Percentiles rank a stretch among this genome's conserved stretches.
phyloP scores from a whole-genome alignment of 2,888 invertebrate genomes.

The Melanargia galathea region DNA sequence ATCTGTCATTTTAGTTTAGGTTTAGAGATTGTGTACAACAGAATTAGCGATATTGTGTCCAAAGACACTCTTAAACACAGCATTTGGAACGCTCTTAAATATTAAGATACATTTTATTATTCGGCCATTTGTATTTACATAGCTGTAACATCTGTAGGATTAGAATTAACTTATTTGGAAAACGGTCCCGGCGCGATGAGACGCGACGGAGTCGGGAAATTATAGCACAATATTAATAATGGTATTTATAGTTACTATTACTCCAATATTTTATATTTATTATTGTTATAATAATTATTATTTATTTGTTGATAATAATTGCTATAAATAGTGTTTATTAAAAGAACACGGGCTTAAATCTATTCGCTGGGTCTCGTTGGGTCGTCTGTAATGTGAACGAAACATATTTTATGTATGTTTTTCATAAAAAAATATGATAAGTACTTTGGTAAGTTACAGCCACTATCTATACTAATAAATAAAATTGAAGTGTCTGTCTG shows the following conservation, averaged over 20 bases:
- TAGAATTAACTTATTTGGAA: not conserved
- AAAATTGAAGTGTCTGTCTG: no score
- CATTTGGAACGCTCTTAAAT: no score
- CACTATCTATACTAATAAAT: no score
- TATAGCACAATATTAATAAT: not conserved
- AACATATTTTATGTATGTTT: not conserved
- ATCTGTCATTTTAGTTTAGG: no score
- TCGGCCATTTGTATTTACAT: not conserved
- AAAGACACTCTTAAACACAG: no score
- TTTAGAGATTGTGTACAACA: no score
- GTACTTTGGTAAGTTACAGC: no score
- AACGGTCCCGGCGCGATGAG: not conserved
- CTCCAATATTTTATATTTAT: not conserved
- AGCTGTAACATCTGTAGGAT: not conserved
- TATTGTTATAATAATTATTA: not conserved
- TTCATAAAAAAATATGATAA: not conserved
- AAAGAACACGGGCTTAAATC: not conserved
- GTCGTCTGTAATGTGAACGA: not conserved
- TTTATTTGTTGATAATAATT: not conserved
- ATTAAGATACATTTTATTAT: not conserved
- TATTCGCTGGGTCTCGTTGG: slow-evolving; percentile 5
- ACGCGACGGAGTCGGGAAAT: not conserved
- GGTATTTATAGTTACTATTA: no score
- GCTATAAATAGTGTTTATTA: not conserved
- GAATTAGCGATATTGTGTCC: no score